These are phyloP conservation scores for Araneus ventricosus DNA, from an alignment of 1,140 invertebrate species.

Conservation along the genomic window DNA sequence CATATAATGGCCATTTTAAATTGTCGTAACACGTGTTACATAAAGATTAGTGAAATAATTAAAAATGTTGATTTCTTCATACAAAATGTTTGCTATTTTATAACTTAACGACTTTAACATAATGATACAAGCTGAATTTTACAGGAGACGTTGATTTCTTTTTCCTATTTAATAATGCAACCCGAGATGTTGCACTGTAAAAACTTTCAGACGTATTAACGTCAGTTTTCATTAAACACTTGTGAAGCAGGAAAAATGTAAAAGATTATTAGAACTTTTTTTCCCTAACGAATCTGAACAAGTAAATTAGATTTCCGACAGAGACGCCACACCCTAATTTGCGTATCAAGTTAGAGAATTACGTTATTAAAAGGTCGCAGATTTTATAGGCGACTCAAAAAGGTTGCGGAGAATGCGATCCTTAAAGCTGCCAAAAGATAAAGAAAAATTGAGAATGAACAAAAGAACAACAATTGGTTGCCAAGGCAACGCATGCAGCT, in stretches of 20 bases:
- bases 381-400: not conserved
- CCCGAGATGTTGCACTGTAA: not conserved
- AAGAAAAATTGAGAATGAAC: conserved; percentile 32
- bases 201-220: conserved; percentile 21
- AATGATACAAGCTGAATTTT: not conserved
- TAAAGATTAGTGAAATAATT: too few relatives aligned
- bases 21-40: too few relatives aligned
- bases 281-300: not conserved
- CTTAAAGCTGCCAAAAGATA: not conserved
- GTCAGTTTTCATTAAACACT: conserved; percentile 30
- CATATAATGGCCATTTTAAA: not conserved
- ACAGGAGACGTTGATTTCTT: not conserved
- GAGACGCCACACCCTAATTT: conserved; percentile 12
- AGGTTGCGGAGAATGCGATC: not conserved
- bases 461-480: conserved; percentile 46
- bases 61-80: not conserved
- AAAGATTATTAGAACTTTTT: conserved; percentile 11
- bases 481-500: not conserved
- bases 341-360: conserved; percentile 10
- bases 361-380: conserved; percentile 27
- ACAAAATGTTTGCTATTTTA: not conserved
- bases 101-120: not conserved
- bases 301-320: conserved; percentile 29
- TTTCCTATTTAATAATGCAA: not conserved
- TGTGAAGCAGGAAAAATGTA: not conserved